Evolutionary conservation across 1,140 invertebrate genomes (phyloP), one percentile per base, ranked within the genome.

Genomic region (Caenorhabditis latens): DNA sequence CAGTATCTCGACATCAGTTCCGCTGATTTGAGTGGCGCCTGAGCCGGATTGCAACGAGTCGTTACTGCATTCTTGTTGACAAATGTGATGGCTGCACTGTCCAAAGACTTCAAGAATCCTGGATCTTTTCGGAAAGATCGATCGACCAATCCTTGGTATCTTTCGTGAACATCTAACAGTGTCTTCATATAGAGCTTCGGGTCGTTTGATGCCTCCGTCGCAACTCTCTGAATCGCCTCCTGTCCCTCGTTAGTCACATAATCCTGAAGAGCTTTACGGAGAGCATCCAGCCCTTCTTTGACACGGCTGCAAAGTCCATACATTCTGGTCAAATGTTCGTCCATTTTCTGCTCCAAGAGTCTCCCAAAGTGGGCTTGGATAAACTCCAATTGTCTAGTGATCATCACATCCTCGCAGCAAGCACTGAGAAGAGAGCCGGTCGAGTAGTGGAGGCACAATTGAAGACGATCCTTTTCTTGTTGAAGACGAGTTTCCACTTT

Each of bases 361-460:
- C 97, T 96, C 94, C 98, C 95, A 93, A 99, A 99, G 93, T 99
- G 97, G n/a, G 95, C 89, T 92, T 99, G 97, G 93, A 99, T 97
- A 91, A 97, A 96, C 92, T 98, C 97, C 88, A 99, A 93, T 93
- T 99, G 97, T 92, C 98, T 97, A 93, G 98, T 96, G 90, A 99
- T 99, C 9, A 99, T 94, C n/a, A 98, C 97, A 88, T 95, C 95
- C 93, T 99, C 97, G 93, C 97, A 98, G 3, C 96, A 97, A 92
- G 96, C 96, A 19, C 96, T 96, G 42, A 98, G 93, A 61, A 95
- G 94, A 53, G 95, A 94, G 84, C 95, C 94, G 0, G 97, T 99
- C 14, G 96, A 97, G 93, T 97, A 96, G 93, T 99, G 97, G 11
- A 99, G 93, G 93, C 99, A 99, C 32, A 97, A 94, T 90, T 97